A percentile compares a stretch with the other conserved stretches of the same genome.
Evolutionary conservation across 1,140 invertebrate genomes (phyloP).

Genomic region (Drosophila obscura): DNA sequence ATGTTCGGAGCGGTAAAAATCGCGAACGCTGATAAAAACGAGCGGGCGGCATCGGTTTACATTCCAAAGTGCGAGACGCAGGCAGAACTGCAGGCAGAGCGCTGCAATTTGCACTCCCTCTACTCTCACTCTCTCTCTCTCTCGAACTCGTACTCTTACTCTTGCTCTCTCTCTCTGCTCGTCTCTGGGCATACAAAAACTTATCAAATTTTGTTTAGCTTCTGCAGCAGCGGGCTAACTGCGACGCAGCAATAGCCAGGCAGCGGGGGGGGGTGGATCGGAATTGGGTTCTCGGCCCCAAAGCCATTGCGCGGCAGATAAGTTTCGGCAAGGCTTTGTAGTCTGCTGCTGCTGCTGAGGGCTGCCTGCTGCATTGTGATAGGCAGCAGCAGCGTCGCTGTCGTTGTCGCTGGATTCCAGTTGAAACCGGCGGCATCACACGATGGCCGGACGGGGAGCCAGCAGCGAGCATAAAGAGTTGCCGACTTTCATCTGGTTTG

Average conservation of each 20-base stretch:
- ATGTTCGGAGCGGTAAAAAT: slow-evolving; percentile 35
- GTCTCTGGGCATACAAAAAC: slow-evolving; percentile 9
- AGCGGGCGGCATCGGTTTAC: slow-evolving; percentile 59
- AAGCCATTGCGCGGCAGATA: slow-evolving; percentile 65
- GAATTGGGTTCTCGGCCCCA: slow-evolving; percentile 30
- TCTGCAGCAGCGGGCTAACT: slow-evolving; percentile 28
- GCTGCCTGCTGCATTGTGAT: not conserved
- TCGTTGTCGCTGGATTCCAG: slow-evolving; percentile 9
- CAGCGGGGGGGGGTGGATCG: not conserved
- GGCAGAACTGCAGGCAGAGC: slow-evolving; percentile 1
- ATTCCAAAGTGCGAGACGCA: slow-evolving; percentile 67
- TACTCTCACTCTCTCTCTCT: not conserved
- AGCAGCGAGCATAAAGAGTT: not conserved
- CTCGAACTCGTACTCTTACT: not conserved
- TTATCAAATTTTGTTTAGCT: slow-evolving; percentile 67
- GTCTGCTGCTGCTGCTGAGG: slow-evolving; percentile 26
- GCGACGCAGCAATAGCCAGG: slow-evolving; percentile 54
- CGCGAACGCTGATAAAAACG: slow-evolving; percentile 63
- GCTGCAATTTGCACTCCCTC: slow-evolving; percentile 5
- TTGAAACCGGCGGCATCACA: slow-evolving; percentile 13
- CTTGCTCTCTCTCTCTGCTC: not conserved
- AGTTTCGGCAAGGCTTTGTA: slow-evolving; percentile 78
- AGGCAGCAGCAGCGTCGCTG: too few species aligned
- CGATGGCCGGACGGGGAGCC: not conserved
- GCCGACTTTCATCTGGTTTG: not conserved